phyloP scores from a whole-genome alignment of 2,888 invertebrate species.

The Apantesis nais region DNA sequence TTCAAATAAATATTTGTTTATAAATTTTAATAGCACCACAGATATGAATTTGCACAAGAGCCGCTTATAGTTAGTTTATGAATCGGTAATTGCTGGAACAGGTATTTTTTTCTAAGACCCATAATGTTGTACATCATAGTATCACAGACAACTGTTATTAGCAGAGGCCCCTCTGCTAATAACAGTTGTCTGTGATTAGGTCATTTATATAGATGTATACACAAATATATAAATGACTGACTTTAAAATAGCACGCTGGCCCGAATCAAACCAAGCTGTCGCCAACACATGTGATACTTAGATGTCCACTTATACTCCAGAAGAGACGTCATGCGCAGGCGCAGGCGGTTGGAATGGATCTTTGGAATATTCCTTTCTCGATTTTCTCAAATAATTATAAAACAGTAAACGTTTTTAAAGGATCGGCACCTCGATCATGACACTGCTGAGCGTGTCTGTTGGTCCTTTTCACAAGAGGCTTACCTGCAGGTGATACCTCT shows the following conservation, averaged over 20 bases:
- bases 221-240: neutral
- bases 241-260: neutral
- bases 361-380: neutral
- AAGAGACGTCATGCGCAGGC: neutral
- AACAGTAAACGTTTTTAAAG: neutral
- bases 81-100: slow-evolving; percentile 34
- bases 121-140: slow-evolving; percentile 15
- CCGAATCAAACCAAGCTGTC: neutral
- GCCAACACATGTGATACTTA: neutral
- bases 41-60: slow-evolving; percentile 47
- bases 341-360: neutral
- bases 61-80: slow-evolving; percentile 40
- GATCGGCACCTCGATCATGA: neutral
- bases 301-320: no score
- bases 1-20: slow-evolving; percentile 51
- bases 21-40: slow-evolving; percentile 44
- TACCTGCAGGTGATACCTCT: neutral
- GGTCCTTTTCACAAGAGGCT: neutral
- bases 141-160: no score
- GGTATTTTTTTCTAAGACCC: slow-evolving; percentile 18
- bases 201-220: neutral
- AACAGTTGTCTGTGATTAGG: slow-evolving; percentile 17
- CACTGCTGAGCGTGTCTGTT: neutral
- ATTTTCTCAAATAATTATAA: neutral
- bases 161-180: slow-evolving; percentile 23